Conservation (phyloP, 2,888 invertebrate species). For the Cephonodes hylas region DNA sequence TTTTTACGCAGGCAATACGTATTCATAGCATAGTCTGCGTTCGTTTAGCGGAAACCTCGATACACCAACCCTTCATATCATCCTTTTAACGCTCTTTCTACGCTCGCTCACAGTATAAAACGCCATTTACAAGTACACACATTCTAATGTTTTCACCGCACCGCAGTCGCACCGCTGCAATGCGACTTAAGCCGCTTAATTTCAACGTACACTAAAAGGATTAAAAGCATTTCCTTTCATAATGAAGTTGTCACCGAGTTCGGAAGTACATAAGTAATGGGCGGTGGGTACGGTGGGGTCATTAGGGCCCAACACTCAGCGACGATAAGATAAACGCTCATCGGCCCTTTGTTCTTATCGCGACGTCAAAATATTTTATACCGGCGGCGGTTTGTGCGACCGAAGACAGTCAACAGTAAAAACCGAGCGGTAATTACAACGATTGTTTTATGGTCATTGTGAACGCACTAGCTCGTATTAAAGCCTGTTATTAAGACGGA, state of each 20-base stretch:
- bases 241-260: slow-evolving; percentile 63
- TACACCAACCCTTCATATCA: slow-evolving; percentile 2
- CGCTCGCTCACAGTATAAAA: slow-evolving; percentile 3
- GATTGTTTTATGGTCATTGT: slow-evolving; percentile 33
- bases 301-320: slow-evolving; percentile 65
- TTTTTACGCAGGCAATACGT: neutral
- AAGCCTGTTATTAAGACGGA: neutral
- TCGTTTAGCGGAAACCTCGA: slow-evolving; percentile 6
- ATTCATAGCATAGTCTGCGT: slow-evolving; percentile 6
- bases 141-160: slow-evolving; percentile 14
- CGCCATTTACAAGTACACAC: slow-evolving; percentile 7
- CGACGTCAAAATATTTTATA: slow-evolving; percentile 76
- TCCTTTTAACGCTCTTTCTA: slow-evolving; percentile 9
- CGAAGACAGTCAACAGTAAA: slow-evolving; percentile 27
- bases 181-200: slow-evolving; percentile 15
- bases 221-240: slow-evolving; percentile 22
- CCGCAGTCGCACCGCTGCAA: slow-evolving; percentile 3
- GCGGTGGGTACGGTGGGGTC: slow-evolving; percentile 51
- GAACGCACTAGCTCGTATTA: neutral
- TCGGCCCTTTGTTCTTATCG: slow-evolving; percentile 71
- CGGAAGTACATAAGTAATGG: slow-evolving; percentile 43
- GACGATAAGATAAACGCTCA: slow-evolving; percentile 68
- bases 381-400: slow-evolving; percentile 50
- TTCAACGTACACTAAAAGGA: slow-evolving; percentile 16
- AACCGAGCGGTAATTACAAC: slow-evolving; percentile 26